Percentiles rank a stretch among this genome's conserved stretches.
Conservation (phyloP, 2,888 invertebrate genomes). For the Galeopsomyia nigrocyanea region DNA sequence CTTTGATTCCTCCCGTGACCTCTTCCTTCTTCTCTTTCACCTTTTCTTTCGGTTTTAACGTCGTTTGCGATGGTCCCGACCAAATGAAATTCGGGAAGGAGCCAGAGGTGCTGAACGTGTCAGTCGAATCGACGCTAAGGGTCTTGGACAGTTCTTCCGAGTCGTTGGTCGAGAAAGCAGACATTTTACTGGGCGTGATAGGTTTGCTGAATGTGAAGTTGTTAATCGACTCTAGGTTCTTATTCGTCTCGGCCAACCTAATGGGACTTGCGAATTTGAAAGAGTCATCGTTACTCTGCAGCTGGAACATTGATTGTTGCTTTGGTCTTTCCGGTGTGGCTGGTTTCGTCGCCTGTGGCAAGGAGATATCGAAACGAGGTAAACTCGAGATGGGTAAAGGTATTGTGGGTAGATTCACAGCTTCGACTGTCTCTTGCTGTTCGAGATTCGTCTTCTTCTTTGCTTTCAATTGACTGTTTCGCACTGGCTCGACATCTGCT, state of each 20-base stretch:
- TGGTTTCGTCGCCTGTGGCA: constrained; percentile 61
- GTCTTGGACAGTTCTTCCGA: constrained; percentile 51
- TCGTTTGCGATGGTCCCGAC: constrained; percentile 53
- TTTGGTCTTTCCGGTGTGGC: constrained; percentile 39
- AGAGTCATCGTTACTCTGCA: constrained; percentile 47
- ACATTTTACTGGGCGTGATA: constrained; percentile 60
- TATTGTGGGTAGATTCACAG: constrained; percentile 71
- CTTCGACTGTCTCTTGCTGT: constrained; percentile 67
- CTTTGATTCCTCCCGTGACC: constrained; percentile 45
- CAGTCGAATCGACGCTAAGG: constrained; percentile 48
- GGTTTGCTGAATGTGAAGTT: constrained; percentile 75
- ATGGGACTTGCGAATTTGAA: constrained; percentile 70
- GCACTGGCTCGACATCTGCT: constrained; percentile 59
- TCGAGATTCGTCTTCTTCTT: constrained; percentile 62
- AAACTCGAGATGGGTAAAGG: constrained; percentile 73
- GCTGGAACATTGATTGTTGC: constrained; percentile 6
- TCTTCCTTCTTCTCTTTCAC: constrained; percentile 55
- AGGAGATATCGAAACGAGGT: constrained; percentile 72
- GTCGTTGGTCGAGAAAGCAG: constrained; percentile 34
- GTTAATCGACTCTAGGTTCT: constrained; percentile 69
- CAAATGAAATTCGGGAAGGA: constrained; percentile 62
- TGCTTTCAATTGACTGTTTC: constrained; percentile 60
- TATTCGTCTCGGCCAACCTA: constrained; percentile 66
- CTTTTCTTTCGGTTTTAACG: constrained; percentile 58
- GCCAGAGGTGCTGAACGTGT: constrained; percentile 34